These are phyloP conservation scores for Drosophila paramelanica DNA, from an alignment of 2,888 invertebrate species.

Conservation along the genomic window DNA sequence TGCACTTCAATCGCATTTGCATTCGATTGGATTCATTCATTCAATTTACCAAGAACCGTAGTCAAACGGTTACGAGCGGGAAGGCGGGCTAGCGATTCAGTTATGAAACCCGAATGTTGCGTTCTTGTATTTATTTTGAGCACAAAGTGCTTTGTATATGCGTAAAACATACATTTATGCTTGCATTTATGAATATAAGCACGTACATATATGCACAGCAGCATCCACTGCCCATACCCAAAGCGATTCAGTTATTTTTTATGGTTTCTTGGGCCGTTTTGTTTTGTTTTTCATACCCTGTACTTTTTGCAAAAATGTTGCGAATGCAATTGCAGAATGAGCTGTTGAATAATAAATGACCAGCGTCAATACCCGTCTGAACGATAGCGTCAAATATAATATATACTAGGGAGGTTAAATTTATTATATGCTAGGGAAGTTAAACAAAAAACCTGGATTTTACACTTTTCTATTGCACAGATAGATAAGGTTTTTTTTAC, in stretches of 20 bases:
- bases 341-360: too few relatives aligned
- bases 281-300: constrained; percentile 11
- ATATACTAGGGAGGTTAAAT: too few relatives aligned
- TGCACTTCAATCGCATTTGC: constrained; percentile 70
- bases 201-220: constrained; percentile 21
- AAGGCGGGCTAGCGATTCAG: constrained; percentile 54
- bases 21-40: constrained; percentile 64
- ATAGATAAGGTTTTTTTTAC: too few relatives aligned
- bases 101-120: constrained; percentile 61
- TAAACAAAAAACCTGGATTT: too few relatives aligned
- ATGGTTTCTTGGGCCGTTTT: constrained; percentile 48
- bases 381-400: too few relatives aligned
- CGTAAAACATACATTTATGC: constrained; percentile 54
- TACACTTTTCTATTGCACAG: too few relatives aligned
- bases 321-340: not conserved
- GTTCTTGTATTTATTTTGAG: constrained; percentile 56
- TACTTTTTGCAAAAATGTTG: not conserved
- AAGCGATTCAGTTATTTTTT: constrained; percentile 40
- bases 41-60: constrained; percentile 53
- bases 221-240: not conserved
- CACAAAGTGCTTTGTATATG: constrained; percentile 54
- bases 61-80: constrained; percentile 31
- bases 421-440: too few relatives aligned
- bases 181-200: constrained; percentile 66
- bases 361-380: too few relatives aligned